Base-by-base conservation (phyloP, 2,888 invertebrate genomes). In the Heliconius ismenius region DNA sequence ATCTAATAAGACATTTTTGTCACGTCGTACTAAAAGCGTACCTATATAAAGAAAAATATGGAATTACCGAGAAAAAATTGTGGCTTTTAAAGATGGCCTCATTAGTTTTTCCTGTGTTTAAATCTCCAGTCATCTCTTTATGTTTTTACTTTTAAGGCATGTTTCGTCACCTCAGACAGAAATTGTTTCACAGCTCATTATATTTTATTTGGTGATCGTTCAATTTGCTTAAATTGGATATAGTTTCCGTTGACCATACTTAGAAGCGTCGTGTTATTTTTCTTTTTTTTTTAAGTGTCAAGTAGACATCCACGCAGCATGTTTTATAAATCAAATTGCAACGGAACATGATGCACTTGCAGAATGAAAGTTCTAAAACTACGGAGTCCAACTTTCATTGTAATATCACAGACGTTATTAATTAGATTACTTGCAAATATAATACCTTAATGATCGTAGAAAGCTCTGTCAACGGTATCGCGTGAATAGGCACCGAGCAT, bases 101-200 rank as follows among this genome's bases (percentile, higher is more conserved):
- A 81, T 83, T 83, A 80, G 78, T 76, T 82, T 84, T 84, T 85
- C 81, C 81, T 82, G 81, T 82, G 65, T 78, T 82, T 83, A 79
- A 81, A 80, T 82, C 81, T 74, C 79, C 75, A 80, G 81, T 79
- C 77, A 78, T 82, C 70, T 81, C 76, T 83, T 78, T 79, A 80
- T 81, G 74, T 81, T 69, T 78, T 75, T 77, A 49, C 49, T 49
- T 49, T 49, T 49, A 49, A 81, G 77, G 79, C 75, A 76, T 75
- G 79, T 82, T 83, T 84, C 79, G 77, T 81, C 79, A 77, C 75
- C 78, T 78, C 67, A 75, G 78, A 82, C 78, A 75, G 80, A 79
- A 80, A 81, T 83, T 82, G 76, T 82, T 84, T 83, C 82, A 82
- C 82, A 81, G 81, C 80, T 83, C 81, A 81, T 84, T 83, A 82